A percentile compares a stretch with the other conserved stretches of the same genome.
These are phyloP conservation scores for Caenorhabditis macrosperma DNA, from an alignment of 2,888 invertebrate genomes.

Conservation along the genomic window DNA sequence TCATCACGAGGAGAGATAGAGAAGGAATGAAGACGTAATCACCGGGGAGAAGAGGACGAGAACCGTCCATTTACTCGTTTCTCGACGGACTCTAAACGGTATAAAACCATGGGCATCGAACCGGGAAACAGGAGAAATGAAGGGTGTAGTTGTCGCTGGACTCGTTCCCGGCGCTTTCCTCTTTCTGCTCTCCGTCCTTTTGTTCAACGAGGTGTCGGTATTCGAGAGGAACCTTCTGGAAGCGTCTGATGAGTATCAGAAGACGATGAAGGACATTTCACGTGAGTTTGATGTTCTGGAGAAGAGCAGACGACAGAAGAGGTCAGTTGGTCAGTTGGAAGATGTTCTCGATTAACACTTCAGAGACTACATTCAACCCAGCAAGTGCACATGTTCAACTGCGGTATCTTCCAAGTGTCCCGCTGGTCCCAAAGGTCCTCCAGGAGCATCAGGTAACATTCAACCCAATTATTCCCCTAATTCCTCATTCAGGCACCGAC, in stretches of 20 bases:
- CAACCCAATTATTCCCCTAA: not conserved
- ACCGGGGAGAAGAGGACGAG: not conserved
- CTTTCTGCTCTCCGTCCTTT: not conserved
- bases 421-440: slow-evolving; percentile 11
- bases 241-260: slow-evolving; percentile 12
- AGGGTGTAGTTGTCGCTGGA: not conserved
- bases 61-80: slow-evolving; percentile 48
- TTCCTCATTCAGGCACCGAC: not conserved
- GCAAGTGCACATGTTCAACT: slow-evolving; percentile 30
- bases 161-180: not conserved
- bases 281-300: not conserved
- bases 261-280: not conserved
- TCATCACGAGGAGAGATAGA: not conserved
- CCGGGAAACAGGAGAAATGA: slow-evolving; percentile 1
- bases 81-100: not conserved
- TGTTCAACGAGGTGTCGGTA: slow-evolving; percentile 8
- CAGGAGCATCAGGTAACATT: slow-evolving; percentile 7
- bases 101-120: slow-evolving; percentile 3
- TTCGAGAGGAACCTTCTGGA: not conserved
- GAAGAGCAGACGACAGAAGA: not conserved
- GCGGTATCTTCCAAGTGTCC: slow-evolving; percentile 15
- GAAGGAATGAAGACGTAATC: not conserved
- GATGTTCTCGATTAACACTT: not conserved
- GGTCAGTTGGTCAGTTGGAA: not conserved
- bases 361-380: not conserved